A percentile compares a stretch with the other conserved stretches of the same genome.
Evolutionary conservation across 37 sponge, comb jelly and placozoan species (phyloP).

Genomic region (Beroe ovata): DNA sequence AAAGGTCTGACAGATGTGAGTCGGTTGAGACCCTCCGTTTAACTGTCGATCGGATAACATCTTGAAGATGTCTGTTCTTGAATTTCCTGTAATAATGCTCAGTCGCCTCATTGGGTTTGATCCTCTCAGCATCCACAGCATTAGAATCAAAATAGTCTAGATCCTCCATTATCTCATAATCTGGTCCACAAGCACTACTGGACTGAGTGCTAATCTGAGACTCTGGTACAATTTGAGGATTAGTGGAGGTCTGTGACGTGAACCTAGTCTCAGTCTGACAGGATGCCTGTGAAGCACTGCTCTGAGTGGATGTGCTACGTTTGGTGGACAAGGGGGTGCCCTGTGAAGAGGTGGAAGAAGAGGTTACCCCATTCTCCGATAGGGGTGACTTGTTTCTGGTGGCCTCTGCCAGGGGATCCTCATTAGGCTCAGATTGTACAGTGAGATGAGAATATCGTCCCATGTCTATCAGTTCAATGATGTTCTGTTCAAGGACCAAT

Average conservation of each 20-base stretch:
- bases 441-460: constrained; percentile 25
- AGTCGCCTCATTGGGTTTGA: not conserved
- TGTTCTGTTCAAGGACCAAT: constrained; percentile 22
- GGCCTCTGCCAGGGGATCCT: not conserved
- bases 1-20: constrained; percentile 2
- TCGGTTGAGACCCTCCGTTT: not conserved
- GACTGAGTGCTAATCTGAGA: not conserved
- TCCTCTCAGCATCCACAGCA: constrained; percentile 43
- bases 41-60: constrained; percentile 9
- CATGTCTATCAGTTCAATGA: constrained; percentile 22
- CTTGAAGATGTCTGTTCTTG: constrained; percentile 54
- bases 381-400: not conserved
- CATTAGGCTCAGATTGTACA: not conserved
- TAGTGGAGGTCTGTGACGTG: not conserved
- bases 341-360: not conserved
- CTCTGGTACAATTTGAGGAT: not conserved
- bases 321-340: not conserved
- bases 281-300: not conserved
- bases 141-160: constrained; percentile 22
- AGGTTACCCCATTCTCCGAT: not conserved
- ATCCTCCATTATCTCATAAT: constrained; percentile 3
- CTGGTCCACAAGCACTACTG: not conserved
- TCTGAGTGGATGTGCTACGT: not conserved
- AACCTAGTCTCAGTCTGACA: not conserved
- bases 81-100: not conserved